A percentile compares a stretch with the other conserved stretches of the same genome.
Evolutionary conservation across 2,113 vertebrate species (phyloP).

Genomic region (Mormyrus lacerda): DNA sequence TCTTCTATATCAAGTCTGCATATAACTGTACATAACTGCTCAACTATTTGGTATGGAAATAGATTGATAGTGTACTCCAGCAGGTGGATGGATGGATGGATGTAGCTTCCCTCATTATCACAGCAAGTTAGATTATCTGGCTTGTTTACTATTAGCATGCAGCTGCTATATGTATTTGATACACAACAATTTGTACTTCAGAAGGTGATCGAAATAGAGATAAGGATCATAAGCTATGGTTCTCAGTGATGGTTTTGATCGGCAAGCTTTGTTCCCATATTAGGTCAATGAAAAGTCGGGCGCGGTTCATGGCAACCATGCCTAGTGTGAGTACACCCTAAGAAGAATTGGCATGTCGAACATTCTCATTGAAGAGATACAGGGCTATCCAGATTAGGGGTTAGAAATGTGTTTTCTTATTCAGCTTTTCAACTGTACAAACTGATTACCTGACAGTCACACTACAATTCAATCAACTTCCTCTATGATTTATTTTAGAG

Average conservation of each 20-base stretch:
- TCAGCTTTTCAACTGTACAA: background rate
- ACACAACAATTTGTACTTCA: background rate
- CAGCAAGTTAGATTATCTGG: background rate
- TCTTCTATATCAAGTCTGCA: background rate
- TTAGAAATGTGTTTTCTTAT: background rate
- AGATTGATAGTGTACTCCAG: background rate
- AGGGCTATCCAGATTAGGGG: background rate
- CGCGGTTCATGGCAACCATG: too few relatives aligned
- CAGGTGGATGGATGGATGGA: background rate
- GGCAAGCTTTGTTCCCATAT: background rate
- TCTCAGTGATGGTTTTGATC: background rate
- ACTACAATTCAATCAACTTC: background rate
- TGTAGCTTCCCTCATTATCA: background rate
- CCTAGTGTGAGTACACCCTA: too few relatives aligned
- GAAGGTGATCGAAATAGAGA: background rate
- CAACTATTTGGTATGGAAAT: background rate
- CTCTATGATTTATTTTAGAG: background rate
- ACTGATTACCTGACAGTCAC: background rate
- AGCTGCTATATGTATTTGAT: background rate
- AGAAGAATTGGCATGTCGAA: background rate
- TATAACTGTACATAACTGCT: background rate
- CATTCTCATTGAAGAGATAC: background rate
- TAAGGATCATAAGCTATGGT: background rate
- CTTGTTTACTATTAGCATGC: background rate
- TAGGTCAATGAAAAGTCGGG: background rate